Conservation (phyloP, 1,140 invertebrate genomes). For the Leguminivora glycinivorella region DNA sequence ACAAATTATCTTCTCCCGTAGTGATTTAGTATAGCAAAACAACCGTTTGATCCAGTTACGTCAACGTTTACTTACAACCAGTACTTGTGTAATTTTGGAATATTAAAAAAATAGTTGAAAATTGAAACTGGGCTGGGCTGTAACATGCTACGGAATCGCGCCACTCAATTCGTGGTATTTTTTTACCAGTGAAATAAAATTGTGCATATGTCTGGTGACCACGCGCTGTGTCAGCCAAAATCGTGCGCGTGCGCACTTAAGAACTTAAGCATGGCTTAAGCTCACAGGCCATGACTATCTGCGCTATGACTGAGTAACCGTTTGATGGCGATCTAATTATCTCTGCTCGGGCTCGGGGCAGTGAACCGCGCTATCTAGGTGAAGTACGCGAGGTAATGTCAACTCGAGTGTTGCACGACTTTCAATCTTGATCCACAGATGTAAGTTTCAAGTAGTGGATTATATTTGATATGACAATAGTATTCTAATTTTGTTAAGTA, state of each 20-base stretch:
- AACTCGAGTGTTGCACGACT: not conserved
- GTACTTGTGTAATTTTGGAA: too few relatives aligned
- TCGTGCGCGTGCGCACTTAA: not conserved
- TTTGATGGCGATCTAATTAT: slow-evolving; percentile 26
- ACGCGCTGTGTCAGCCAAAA: slow-evolving; percentile 17
- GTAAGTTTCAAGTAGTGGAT: slow-evolving; percentile 34
- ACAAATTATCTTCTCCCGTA: too few relatives aligned
- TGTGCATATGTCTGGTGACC: too few relatives aligned
- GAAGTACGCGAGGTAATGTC: slow-evolving; percentile 17
- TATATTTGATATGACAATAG: not conserved
- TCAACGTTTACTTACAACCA: too few relatives aligned
- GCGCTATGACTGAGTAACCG: slow-evolving; percentile 11
- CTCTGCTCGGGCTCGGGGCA: not conserved
- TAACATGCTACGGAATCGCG: too few relatives aligned
- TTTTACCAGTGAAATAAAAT: too few relatives aligned
- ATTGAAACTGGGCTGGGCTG: too few relatives aligned
- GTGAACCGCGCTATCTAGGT: slow-evolving; percentile 24
- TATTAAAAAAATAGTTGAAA: too few relatives aligned
- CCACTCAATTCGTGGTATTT: too few relatives aligned
- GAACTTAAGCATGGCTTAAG: slow-evolving; percentile 4
- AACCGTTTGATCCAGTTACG: too few relatives aligned
- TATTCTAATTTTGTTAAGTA: not conserved
- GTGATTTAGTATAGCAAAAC: too few relatives aligned
- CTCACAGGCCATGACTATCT: slow-evolving; percentile 19
- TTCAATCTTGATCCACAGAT: not conserved